A percentile compares a stretch with the other conserved stretches of the same genome.
Conservation (phyloP, 2,888 invertebrate species). For the Idaea biselata region DNA sequence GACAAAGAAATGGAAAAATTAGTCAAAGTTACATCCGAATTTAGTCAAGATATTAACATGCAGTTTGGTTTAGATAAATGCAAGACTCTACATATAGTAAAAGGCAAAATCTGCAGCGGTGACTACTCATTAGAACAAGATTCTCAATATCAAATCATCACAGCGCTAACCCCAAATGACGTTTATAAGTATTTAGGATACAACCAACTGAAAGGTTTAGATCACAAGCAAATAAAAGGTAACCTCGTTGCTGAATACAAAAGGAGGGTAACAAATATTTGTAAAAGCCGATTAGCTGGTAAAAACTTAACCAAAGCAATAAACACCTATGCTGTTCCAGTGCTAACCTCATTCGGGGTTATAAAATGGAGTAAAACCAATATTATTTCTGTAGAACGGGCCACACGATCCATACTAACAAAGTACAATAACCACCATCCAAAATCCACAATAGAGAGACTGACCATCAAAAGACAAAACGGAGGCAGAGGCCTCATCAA, state of each 20-base stretch:
- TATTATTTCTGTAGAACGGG: constrained; percentile 13
- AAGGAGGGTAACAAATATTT: not conserved
- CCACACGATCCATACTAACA: constrained; percentile 14
- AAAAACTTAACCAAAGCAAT: constrained; percentile 6
- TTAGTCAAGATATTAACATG: not conserved
- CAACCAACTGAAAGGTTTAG: not conserved
- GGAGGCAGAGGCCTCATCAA: constrained; percentile 12
- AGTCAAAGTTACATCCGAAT: not conserved
- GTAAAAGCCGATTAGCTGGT: not conserved
- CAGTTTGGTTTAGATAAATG: constrained; percentile 2
- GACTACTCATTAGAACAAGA: not conserved
- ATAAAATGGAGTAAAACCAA: constrained; percentile 14
- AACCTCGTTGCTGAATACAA: not conserved
- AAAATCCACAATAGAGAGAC: constrained; percentile 11
- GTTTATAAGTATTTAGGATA: not conserved
- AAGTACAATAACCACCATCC: constrained; percentile 10
- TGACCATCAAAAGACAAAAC: constrained; percentile 10
- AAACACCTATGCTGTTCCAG: constrained; percentile 12
- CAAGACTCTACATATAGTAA: not conserved
- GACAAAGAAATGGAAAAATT: not conserved
- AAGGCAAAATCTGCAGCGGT: not conserved
- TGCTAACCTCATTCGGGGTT: constrained; percentile 10
- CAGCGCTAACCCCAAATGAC: not conserved
- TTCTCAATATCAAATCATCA: not conserved
- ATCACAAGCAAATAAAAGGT: not conserved